phyloP scores from a whole-genome alignment of 2,113 vertebrate species.

The Sakesphorus luctuosus region DNA sequence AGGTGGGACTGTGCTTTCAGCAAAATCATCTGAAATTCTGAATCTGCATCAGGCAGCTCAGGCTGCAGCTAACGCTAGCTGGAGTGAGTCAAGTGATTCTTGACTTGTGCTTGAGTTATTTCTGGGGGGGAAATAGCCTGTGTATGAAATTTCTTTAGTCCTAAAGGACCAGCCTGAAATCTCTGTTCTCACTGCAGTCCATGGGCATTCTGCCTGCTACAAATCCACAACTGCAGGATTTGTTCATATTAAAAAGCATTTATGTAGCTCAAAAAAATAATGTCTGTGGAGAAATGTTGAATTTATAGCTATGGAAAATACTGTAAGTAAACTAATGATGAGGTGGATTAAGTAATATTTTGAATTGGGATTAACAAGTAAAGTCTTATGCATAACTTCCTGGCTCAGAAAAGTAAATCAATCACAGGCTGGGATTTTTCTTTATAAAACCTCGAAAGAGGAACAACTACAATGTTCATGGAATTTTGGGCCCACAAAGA shows the following conservation, averaged over 20 bases:
- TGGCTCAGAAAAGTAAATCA: neutral
- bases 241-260: slow-evolving; percentile 39
- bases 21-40: slow-evolving; percentile 22
- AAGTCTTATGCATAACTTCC: neutral
- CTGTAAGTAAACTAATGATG: neutral
- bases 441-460: neutral
- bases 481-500: neutral
- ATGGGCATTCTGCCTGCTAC: neutral
- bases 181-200: neutral
- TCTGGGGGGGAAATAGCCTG: neutral
- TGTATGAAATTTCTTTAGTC: neutral
- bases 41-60: neutral
- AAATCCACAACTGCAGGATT: neutral
- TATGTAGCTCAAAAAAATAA: neutral
- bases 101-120: neutral
- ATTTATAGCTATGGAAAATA: slow-evolving; percentile 31
- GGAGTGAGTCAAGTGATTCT: neutral
- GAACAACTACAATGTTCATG: neutral
- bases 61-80: neutral
- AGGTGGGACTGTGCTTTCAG: slow-evolving; percentile 80
- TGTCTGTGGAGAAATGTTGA: neutral
- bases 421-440: neutral
- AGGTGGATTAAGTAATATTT: slow-evolving; percentile 22
- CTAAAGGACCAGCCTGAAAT: neutral
- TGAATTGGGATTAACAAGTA: slow-evolving; percentile 27